These are phyloP conservation scores for Muraenolepis orangiensis DNA, from an alignment of 2,797 vertebrate genomes.

Conservation along the genomic window DNA sequence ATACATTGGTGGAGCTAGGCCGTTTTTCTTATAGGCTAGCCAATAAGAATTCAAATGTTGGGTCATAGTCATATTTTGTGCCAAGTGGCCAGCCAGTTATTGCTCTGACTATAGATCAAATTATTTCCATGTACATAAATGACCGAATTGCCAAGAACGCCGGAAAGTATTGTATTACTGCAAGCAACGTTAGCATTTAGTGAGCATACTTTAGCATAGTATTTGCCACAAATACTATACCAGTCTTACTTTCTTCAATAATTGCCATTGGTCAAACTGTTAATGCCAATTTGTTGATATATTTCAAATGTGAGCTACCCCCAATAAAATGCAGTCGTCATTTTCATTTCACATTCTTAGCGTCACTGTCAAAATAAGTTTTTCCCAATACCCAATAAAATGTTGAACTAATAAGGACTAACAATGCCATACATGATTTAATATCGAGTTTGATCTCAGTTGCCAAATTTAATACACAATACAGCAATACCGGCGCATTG, in stretches of 20 bases:
- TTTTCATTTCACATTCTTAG: background rate
- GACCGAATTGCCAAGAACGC: background rate
- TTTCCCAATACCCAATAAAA: background rate
- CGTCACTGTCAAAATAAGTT: too few species aligned
- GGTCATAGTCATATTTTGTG: too few species aligned
- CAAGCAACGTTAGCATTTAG: background rate
- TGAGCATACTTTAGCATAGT: too few species aligned
- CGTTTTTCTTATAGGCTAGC: too few species aligned
- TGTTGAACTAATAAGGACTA: background rate
- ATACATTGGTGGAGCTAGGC: too few species aligned
- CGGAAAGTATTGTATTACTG: background rate
- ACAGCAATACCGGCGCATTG: slow-evolving; percentile 11
- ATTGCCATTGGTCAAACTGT: background rate
- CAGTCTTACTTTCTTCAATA: background rate
- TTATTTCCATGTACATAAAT: background rate
- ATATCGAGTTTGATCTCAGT: background rate
- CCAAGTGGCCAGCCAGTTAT: background rate
- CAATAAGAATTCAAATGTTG: too few species aligned
- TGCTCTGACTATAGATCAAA: background rate
- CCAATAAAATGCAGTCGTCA: background rate
- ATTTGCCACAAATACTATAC: background rate
- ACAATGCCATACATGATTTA: background rate
- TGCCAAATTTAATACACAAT: slow-evolving; percentile 9
- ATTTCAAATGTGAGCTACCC: background rate
- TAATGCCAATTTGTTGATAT: background rate